Evolutionary conservation across 1,140 invertebrate species (phyloP).

Genomic region (Macrobrachium rosenbergii): DNA sequence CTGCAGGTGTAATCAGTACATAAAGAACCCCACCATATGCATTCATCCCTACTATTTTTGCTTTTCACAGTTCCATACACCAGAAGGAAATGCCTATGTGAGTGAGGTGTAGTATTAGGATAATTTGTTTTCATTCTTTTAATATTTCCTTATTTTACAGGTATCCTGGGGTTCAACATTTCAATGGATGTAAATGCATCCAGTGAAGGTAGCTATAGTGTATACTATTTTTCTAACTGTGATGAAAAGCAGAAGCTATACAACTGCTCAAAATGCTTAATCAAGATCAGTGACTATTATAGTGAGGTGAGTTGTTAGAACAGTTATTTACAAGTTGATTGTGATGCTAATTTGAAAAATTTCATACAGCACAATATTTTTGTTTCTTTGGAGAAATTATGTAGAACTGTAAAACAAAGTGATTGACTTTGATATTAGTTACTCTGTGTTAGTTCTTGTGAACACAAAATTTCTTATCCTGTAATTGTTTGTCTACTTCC

Average conservation of each 20-base stretch:
- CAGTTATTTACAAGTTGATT: not conserved
- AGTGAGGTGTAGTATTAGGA: not conserved
- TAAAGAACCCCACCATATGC: too few relatives aligned
- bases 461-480: too few relatives aligned
- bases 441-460: too few relatives aligned
- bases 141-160: constrained; percentile 20
- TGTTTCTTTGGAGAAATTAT: not conserved
- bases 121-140: not conserved
- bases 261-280: constrained; percentile 37
- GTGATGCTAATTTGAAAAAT: not conserved
- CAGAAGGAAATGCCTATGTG: too few relatives aligned
- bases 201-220: constrained; percentile 54
- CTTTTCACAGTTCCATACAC: too few relatives aligned
- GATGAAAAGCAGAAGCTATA: not conserved
- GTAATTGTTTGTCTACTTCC: too few relatives aligned
- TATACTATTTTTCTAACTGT: constrained; percentile 41
- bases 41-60: too few relatives aligned
- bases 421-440: too few relatives aligned
- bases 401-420: too few relatives aligned
- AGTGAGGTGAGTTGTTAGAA: constrained; percentile 37
- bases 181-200: constrained; percentile 50
- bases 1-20: too few relatives aligned
- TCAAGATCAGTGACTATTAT: constrained; percentile 49
- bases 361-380: not conserved
- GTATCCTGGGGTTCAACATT: constrained; percentile 47